Conservation (phyloP, 2,113 vertebrate species). For the Jaculus jaculus region DNA sequence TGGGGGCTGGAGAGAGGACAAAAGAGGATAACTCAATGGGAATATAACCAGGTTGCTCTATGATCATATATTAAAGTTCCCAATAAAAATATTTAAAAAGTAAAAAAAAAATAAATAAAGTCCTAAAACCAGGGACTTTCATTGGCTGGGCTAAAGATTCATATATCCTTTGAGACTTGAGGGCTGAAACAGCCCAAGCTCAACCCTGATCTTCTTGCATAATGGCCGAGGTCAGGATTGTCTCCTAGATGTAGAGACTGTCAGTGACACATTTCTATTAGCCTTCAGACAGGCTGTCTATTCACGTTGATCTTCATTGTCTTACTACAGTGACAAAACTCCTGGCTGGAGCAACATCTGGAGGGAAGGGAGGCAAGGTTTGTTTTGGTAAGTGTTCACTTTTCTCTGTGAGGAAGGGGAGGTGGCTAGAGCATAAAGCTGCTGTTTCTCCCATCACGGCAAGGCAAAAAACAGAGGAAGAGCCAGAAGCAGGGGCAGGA, state of each 20-base stretch:
- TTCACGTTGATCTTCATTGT: not conserved
- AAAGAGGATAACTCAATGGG: too few species aligned
- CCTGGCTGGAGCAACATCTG: not conserved
- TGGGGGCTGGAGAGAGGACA: too few species aligned
- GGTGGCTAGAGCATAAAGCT: not conserved
- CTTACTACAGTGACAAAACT: not conserved
- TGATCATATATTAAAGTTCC: too few species aligned
- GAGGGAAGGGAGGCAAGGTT: not conserved
- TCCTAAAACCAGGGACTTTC: not conserved
- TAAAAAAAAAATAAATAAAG: too few species aligned
- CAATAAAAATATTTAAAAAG: too few species aligned
- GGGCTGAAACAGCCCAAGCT: not conserved
- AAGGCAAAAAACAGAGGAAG: not conserved
- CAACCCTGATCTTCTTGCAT: not conserved
- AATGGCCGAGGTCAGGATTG: not conserved
- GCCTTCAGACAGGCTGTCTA: not conserved
- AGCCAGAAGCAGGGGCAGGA: not conserved
- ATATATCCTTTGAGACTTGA: not conserved
- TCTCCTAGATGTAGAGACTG: not conserved
- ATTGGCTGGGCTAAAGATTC: not conserved
- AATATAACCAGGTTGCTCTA: too few species aligned
- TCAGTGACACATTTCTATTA: not conserved
- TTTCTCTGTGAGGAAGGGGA: not conserved
- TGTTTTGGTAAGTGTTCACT: not conserved
- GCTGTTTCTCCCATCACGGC: too few species aligned